Base-by-base conservation (phyloP, 2,113 vertebrate genomes). In the Catharus bicknelli region DNA sequence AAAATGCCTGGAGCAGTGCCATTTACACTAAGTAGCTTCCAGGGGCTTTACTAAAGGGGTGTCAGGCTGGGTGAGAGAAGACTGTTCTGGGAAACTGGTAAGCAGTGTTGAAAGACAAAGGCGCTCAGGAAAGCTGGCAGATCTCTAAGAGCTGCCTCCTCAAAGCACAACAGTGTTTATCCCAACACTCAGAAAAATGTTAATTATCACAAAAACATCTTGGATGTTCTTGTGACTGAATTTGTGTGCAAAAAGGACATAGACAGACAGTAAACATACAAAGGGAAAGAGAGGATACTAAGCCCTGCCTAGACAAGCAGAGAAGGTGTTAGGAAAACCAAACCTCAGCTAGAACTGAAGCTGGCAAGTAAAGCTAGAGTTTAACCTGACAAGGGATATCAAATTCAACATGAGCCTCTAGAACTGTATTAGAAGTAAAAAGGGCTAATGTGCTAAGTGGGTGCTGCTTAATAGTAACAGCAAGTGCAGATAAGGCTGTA, bases 1-100 rank as follows among this genome's bases (percentile, higher is more conserved):
- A 57, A 40, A 32, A 22, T 18, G 2, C 11, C 8, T 10, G 12
- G 4, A 1, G 11, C 12, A 47, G 12, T 27, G 26, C 3, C 10
- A 51, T 78, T 83, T 85, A 43, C 57, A 36, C 4, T 8, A 67
- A 90, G 22, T 5, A 47, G 10, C 5, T 58, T 78, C 32, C 40
- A 38, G 51, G 11, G 62, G 17, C 7, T 91, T 66, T 81, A 67
- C 32, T 54, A 22, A 81, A 80, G n/a, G 73, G 1, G 3, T 54
- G 38, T 40, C 47, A 81, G 32, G 29, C 43, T 78, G 38, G 27
- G n/a, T 73, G n/a, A 77, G 50, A 30, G n/a, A 75, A 47, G 16
- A 68, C 12, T 64, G 48, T 63, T 61, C 9, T 3, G 26, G n/a
- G n/a, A 9, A 88, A 27, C 21, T 69, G 21, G 18, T 61, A 36